Evolutionary conservation across 2,797 vertebrate species (phyloP).

Genomic region (Lepus oiostolus): DNA sequence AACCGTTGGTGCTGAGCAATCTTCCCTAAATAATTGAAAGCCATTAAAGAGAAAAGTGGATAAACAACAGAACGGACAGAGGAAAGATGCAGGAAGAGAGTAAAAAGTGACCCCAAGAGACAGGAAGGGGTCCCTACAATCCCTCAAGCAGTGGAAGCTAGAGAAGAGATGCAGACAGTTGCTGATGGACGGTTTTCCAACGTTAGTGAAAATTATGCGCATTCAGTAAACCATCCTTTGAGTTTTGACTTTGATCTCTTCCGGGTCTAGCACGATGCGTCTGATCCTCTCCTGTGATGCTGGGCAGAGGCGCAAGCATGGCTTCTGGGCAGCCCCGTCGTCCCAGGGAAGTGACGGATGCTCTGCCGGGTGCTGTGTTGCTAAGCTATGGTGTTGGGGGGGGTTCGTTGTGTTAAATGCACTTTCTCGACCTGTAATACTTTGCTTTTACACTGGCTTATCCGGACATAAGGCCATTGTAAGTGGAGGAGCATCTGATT

Average conservation of each 20-base stretch:
- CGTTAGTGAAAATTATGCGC: neutral
- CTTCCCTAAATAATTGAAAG: neutral
- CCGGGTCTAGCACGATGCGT: neutral
- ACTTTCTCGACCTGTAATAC: neutral
- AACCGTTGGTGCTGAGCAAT: neutral
- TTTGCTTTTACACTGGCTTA: neutral
- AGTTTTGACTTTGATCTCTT: neutral
- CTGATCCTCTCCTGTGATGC: neutral
- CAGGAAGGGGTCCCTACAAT: neutral
- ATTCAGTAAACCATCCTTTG: neutral
- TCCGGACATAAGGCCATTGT: neutral
- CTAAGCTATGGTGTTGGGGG: neutral
- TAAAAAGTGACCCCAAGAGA: neutral
- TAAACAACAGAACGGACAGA: neutral
- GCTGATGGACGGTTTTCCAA: neutral
- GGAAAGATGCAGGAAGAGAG: constrained; percentile 20
- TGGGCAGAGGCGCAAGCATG: neutral
- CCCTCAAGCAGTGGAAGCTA: neutral
- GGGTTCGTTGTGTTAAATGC: neutral
- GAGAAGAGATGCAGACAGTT: neutral
- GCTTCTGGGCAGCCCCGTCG: neutral
- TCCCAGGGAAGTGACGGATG: neutral
- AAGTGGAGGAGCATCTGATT: neutral
- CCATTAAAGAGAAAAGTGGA: neutral
- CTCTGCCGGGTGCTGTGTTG: neutral